These are phyloP conservation scores for Apostichopus japonicus DNA, from an alignment of 35 echinoderm and acorn worm species.

Conservation along the genomic window DNA sequence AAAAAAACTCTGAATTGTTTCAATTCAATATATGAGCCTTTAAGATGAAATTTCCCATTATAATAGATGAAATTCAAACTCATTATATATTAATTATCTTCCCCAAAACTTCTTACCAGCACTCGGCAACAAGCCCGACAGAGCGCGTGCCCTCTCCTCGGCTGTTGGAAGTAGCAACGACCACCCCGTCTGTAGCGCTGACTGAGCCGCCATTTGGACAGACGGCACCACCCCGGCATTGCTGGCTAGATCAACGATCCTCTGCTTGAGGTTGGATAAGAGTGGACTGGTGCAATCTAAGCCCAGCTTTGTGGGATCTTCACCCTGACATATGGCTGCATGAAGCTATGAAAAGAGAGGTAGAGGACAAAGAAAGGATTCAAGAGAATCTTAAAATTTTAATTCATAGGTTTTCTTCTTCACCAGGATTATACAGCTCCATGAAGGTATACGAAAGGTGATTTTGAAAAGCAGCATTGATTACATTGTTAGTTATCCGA, in stretches of 20 bases:
- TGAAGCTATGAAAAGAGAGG: constrained; percentile 67
- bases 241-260: constrained; percentile 94
- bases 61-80: too few species aligned
- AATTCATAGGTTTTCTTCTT: too few species aligned
- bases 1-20: too few species aligned
- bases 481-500: too few species aligned
- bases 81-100: background rate
- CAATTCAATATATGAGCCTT: too few species aligned
- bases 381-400: too few species aligned
- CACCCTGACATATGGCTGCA: constrained; percentile 90
- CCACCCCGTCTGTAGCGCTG: constrained; percentile 95
- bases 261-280: constrained; percentile 93
- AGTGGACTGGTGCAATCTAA: constrained; percentile 75
- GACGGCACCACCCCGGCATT: constrained; percentile 94
- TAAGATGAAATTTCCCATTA: too few species aligned
- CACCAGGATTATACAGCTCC: too few species aligned
- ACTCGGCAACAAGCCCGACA: constrained; percentile 88
- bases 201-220: constrained; percentile 81
- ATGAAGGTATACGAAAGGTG: too few species aligned
- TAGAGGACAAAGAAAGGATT: background rate
- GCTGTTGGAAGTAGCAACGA: constrained; percentile 96
- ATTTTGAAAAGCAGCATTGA: too few species aligned
- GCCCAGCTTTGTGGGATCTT: constrained; percentile 81
- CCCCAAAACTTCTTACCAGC: constrained; percentile 64
- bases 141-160: constrained; percentile 93